phyloP scores from a whole-genome alignment of 2,113 vertebrate genomes.

The Lycaon pictus region DNA sequence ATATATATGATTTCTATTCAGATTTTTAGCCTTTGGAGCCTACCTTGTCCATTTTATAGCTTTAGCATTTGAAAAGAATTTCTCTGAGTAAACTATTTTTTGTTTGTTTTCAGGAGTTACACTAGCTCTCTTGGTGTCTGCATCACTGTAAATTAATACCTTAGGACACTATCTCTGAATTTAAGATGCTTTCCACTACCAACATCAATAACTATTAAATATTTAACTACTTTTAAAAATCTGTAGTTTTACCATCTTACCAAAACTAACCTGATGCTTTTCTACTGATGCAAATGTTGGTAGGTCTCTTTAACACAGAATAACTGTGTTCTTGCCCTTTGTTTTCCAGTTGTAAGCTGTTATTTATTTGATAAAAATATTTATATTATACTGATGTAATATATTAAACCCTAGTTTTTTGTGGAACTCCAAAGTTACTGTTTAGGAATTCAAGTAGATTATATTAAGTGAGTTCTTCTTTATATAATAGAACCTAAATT shows the following conservation, averaged over 20 bases:
- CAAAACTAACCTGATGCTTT: not conserved
- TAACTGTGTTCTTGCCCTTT: not conserved
- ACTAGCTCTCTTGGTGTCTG: not conserved
- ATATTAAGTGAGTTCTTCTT: not conserved
- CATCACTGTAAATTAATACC: not conserved
- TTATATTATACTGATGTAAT: not conserved
- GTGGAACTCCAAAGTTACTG: not conserved
- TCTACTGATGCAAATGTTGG: not conserved
- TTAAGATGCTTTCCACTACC: not conserved
- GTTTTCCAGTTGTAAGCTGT: not conserved
- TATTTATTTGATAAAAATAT: not conserved
- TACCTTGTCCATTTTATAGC: not conserved
- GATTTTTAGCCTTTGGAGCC: not conserved
- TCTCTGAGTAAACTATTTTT: not conserved
- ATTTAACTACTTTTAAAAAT: not conserved
- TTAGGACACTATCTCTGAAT: not conserved
- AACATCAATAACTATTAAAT: not conserved
- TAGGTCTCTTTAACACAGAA: not conserved
- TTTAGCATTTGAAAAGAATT: not conserved
- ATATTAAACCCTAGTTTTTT: not conserved
- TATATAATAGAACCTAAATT: not conserved
- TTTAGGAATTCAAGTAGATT: slow-evolving; percentile 2
- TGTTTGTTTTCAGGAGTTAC: not conserved
- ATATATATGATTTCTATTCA: not conserved
- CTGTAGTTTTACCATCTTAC: not conserved